phyloP scores from a whole-genome alignment of 1,140 invertebrate genomes.

The Drosophila ogumai region DNA sequence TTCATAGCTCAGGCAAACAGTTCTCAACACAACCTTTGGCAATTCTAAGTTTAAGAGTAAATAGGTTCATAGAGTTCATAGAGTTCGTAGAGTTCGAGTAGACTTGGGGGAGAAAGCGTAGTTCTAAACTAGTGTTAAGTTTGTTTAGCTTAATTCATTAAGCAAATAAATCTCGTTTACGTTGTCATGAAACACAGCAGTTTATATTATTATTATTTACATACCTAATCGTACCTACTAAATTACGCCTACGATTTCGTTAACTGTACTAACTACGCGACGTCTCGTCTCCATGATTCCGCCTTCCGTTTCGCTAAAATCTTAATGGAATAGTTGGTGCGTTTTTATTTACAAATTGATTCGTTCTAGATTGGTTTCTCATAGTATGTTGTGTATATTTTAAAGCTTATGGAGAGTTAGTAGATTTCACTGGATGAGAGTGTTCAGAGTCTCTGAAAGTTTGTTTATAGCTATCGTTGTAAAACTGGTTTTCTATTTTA shows the following conservation, averaged over 20 bases:
- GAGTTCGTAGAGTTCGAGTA: slow-evolving; percentile 5
- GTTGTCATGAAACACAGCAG: slow-evolving; percentile 84
- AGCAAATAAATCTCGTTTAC: slow-evolving; percentile 63
- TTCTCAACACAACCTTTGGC: slow-evolving; percentile 73
- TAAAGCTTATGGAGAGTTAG: slow-evolving; percentile 78
- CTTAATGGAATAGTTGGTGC: slow-evolving; percentile 81
- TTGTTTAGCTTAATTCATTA: slow-evolving; percentile 24
- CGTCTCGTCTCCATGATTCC: slow-evolving; percentile 30
- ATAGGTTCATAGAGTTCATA: slow-evolving; percentile 32
- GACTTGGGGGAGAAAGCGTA: slow-evolving; percentile 57
- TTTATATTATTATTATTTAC: slow-evolving; percentile 59
- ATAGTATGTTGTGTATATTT: slow-evolving; percentile 51
- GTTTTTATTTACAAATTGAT: slow-evolving; percentile 80
- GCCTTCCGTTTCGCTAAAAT: slow-evolving; percentile 64
- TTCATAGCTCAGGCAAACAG: slow-evolving; percentile 69
- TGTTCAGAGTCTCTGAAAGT: slow-evolving; percentile 35
- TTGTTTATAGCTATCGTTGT: slow-evolving; percentile 33
- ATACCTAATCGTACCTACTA: slow-evolving; percentile 50
- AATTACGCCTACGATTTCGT: slow-evolving; percentile 58
- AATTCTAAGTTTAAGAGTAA: slow-evolving; percentile 48
- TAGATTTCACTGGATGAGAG: slow-evolving; percentile 68
- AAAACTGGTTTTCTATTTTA: slow-evolving; percentile 7
- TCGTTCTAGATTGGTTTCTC: slow-evolving; percentile 51
- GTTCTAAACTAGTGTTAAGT: slow-evolving; percentile 56
- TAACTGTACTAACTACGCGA: slow-evolving; percentile 74